Evolutionary conservation across 2,113 vertebrate genomes (phyloP).

Genomic region (Sebastes schlegelii): DNA sequence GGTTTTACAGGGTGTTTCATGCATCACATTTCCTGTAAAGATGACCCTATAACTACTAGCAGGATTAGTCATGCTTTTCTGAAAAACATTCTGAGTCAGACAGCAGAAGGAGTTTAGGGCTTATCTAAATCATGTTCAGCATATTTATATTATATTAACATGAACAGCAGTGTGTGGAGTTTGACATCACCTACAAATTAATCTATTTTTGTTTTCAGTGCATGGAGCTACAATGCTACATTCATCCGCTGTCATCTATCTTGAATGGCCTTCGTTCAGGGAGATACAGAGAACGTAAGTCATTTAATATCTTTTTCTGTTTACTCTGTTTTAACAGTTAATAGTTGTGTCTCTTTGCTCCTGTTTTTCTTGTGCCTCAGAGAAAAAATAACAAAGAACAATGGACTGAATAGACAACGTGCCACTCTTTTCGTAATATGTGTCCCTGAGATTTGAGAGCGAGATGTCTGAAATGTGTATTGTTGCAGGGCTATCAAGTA

Average conservation of each 20-base stretch:
- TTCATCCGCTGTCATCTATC: conserved; percentile 85
- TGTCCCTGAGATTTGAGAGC: conserved; percentile 47
- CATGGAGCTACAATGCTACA: conserved; percentile 85
- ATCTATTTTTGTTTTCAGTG: conserved; percentile 74
- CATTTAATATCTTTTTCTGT: conserved; percentile 18
- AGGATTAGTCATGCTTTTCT: conserved; percentile 42
- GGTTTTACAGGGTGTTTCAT: conserved; percentile 24
- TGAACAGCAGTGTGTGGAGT: not conserved
- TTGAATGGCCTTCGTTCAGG: conserved; percentile 85
- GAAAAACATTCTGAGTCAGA: conserved; percentile 8
- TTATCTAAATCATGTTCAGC: conserved; percentile 11
- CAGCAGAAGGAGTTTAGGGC: not conserved
- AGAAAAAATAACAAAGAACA: conserved; percentile 17
- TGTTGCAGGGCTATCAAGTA: conserved; percentile 46
- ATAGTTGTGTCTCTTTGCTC: not conserved
- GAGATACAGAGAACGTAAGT: conserved; percentile 87
- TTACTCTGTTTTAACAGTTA: not conserved
- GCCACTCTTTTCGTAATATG: conserved; percentile 19
- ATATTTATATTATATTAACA: not conserved
- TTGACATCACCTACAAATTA: conserved; percentile 12
- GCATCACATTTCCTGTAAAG: conserved; percentile 52
- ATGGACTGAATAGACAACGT: conserved; percentile 19
- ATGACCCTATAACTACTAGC: not conserved
- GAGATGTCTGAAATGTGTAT: conserved; percentile 44
- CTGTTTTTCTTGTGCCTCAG: not conserved